phyloP scores from a whole-genome alignment of 2,113 vertebrate species.

The Melanotaenia duboulayi region DNA sequence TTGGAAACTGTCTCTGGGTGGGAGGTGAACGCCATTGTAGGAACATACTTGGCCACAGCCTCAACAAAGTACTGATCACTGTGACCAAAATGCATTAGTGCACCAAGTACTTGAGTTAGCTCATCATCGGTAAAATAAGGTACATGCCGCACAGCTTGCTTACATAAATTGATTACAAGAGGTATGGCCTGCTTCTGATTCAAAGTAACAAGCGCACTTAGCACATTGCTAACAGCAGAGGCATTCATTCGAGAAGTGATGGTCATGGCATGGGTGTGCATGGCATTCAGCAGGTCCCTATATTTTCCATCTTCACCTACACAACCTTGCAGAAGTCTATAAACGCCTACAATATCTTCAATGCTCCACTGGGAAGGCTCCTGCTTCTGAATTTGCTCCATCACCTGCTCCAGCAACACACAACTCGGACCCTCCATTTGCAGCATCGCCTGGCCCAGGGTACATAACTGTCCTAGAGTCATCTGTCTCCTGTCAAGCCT shows the following conservation, averaged over 20 bases:
- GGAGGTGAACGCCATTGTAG: conserved; percentile 72
- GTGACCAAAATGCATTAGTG: conserved; percentile 87
- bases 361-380: conserved; percentile 76
- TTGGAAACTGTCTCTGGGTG: conserved; percentile 82
- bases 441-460: conserved; percentile 84
- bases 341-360: conserved; percentile 81
- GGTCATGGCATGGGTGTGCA: conserved; percentile 79
- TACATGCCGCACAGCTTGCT: conserved; percentile 82
- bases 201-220: conserved; percentile 84
- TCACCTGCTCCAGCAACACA: conserved; percentile 73
- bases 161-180: conserved; percentile 87
- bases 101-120: conserved; percentile 84
- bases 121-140: conserved; percentile 84
- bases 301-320: conserved; percentile 63
- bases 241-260: conserved; percentile 78
- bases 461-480: conserved; percentile 80
- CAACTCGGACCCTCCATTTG: conserved; percentile 73
- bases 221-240: conserved; percentile 75
- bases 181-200: conserved; percentile 81
- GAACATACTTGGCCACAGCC: conserved; percentile 83
- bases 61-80: conserved; percentile 83
- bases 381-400: conserved; percentile 79
- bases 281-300: conserved; percentile 82
- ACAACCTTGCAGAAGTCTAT: conserved; percentile 81
- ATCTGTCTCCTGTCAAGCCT: conserved; percentile 80